Evolutionary conservation across 2,797 vertebrate species (phyloP), one percentile per base, ranked within the genome.

Genomic region (Oryzias dopingdopingensis): DNA sequence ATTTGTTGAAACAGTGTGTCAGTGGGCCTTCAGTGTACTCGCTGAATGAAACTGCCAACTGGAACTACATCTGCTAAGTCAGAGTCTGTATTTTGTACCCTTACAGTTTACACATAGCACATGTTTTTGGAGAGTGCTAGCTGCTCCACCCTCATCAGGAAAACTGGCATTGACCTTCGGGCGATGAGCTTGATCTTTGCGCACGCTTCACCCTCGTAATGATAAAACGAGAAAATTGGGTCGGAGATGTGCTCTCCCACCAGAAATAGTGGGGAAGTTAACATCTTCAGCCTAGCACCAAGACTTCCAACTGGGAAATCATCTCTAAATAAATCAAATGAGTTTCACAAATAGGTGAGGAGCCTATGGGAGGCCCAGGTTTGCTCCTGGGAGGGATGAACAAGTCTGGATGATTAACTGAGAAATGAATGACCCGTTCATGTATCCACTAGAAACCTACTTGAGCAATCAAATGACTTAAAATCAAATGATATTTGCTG

Each of bases 261-360:
- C 83, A 87, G 84, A 91, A 89, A 89, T 89, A 84, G 84, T 84
- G 70, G 74, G 10, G 78, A 90, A 88, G 83, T 86, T 90, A 89
- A 89, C 88, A 82, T 90, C 86, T 87, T 85, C 79, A 85, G 79
- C 84, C 52, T 70, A 87, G 82, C 74, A 81, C 85, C 77, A 76
- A 67, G 82, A 77, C 81, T 81, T 88, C 86, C 91, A 89, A 89
- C 87, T 87, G 89, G 90, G 90, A 91, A 91, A 90, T 91, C 89
- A 91, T 86, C 80, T 83, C 90, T 90, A 90, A 92, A 92, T 90
- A 90, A 91, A 91, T 89, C 87, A 87, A 89, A 88, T 88, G 88
- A 88, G 83, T 81, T 91, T 89, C 88, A 90, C 84, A 87, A 91
- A 91, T 91, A 87, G 85, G 87, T 90, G 87, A 81, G 76, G 85